These are phyloP conservation scores for Hippocampus barbouri DNA, from an alignment of 2,113 vertebrate genomes.

Conservation along the genomic window DNA sequence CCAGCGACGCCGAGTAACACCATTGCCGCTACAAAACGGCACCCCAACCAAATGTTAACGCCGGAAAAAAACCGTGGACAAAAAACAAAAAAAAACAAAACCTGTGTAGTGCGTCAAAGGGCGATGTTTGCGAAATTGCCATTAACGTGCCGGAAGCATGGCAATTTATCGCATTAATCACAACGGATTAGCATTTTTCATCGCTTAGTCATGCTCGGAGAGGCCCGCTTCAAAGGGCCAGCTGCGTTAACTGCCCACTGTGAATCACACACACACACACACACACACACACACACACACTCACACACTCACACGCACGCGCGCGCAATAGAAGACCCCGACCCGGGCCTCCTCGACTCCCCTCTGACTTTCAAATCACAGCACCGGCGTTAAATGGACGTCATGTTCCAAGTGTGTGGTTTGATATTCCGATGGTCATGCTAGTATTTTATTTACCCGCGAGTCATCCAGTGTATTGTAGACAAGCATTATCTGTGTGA, in stretches of 20 bases:
- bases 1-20: not conserved
- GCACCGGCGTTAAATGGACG: slow-evolving; percentile 51
- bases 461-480: slow-evolving; percentile 3
- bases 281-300: slow-evolving; percentile 14
- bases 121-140: not conserved
- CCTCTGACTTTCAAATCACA: slow-evolving; percentile 51
- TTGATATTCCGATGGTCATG: slow-evolving; percentile 3
- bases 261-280: slow-evolving; percentile 15
- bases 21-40: not conserved
- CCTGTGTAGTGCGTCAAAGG: not conserved
- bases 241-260: slow-evolving; percentile 48
- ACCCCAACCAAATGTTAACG: not conserved
- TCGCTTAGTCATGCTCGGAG: slow-evolving; percentile 74
- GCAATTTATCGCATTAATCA: slow-evolving; percentile 79
- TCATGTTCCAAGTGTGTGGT: slow-evolving; percentile 28
- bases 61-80: not conserved
- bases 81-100: not conserved
- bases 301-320: not conserved
- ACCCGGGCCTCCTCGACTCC: slow-evolving; percentile 59
- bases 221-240: slow-evolving; percentile 65
- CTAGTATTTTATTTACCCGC: slow-evolving; percentile 7
- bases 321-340: slow-evolving; percentile 34
- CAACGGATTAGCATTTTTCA: slow-evolving; percentile 71
- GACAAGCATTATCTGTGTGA: not conserved
- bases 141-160: slow-evolving; percentile 49